phyloP scores from a whole-genome alignment of 2,113 vertebrate species.

The Trochalopteron elliotii region DNA sequence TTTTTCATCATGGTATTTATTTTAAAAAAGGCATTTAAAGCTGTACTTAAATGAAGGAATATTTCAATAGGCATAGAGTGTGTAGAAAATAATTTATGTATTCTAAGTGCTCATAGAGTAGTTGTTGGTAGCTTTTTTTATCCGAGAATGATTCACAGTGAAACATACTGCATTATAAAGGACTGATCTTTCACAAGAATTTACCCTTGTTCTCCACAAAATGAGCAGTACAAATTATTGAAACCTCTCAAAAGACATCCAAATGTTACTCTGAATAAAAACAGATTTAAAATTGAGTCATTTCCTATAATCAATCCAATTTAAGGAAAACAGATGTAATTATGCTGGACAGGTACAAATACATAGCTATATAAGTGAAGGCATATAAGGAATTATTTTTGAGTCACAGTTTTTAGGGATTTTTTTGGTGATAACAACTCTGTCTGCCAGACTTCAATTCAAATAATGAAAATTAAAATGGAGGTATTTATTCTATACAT shows the following conservation, averaged over 20 bases:
- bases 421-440: rapidly evolving
- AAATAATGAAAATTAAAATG: not conserved
- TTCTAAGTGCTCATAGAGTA: not conserved
- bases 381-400: not conserved
- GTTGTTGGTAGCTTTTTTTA: not conserved
- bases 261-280: not conserved
- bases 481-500: not conserved
- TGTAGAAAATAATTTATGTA: not conserved
- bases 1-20: not conserved
- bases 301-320: not conserved
- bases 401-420: rapidly evolving
- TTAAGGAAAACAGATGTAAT: not conserved
- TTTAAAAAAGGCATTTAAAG: not conserved
- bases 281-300: not conserved
- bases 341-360: not conserved
- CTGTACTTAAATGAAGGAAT: not conserved
- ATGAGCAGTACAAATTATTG: not conserved
- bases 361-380: not conserved
- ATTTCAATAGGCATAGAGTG: not conserved
- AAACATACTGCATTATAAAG: not conserved
- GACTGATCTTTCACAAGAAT: not conserved
- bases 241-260: not conserved
- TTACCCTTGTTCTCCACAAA: not conserved
- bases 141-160: not conserved
- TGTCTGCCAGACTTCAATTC: not conserved